phyloP scores from a whole-genome alignment of 2,797 vertebrate genomes.

The Mus minutoides region DNA sequence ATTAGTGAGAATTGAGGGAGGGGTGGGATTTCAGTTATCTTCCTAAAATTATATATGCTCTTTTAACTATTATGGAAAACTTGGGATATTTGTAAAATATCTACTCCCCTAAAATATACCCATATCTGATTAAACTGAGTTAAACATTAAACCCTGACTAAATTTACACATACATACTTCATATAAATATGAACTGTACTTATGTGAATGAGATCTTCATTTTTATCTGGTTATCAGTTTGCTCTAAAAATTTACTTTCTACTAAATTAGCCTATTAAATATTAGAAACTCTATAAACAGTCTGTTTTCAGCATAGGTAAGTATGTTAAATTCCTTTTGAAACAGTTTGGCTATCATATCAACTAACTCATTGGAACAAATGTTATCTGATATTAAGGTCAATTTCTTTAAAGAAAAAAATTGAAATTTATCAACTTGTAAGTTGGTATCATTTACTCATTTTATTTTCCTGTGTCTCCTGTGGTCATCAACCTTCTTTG shows the following conservation, averaged over 20 bases:
- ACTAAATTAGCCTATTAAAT: not conserved
- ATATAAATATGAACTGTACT: not conserved
- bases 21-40: not conserved
- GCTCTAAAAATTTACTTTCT: not conserved
- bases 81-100: not conserved
- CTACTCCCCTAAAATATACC: not conserved
- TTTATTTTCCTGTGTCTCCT: slow-evolving; percentile 24
- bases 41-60: not conserved
- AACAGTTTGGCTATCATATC: not conserved
- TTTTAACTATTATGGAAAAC: slow-evolving; percentile 9
- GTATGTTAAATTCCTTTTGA: not conserved
- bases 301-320: not conserved
- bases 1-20: not conserved
- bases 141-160: not conserved
- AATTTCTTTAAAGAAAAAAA: slow-evolving; percentile 13
- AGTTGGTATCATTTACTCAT: slow-evolving; percentile 18
- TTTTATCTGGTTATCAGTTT: not conserved
- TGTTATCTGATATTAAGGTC: slow-evolving; percentile 1
- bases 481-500: not conserved
- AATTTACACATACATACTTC: not conserved
- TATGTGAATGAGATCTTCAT: not conserved
- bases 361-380: slow-evolving; percentile 36
- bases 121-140: not conserved
- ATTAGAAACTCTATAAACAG: not conserved
- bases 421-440: not conserved